phyloP scores from a whole-genome alignment of 37 sponge, comb jelly and placozoan species.

The Halichondria panicea region DNA sequence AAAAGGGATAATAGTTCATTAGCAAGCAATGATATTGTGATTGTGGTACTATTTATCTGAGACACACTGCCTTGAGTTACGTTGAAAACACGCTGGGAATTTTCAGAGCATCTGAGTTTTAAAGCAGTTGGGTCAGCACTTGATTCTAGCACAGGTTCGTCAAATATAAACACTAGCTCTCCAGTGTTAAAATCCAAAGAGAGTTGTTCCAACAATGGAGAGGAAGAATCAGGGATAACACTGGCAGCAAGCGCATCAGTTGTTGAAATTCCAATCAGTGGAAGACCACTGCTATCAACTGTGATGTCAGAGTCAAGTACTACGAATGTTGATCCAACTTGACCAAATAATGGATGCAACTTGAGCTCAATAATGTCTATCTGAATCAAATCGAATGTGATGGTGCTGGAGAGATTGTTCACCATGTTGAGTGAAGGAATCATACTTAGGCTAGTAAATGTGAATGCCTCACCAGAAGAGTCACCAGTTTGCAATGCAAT shows the following conservation, averaged over 20 bases:
- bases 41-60: neutral
- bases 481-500: constrained; percentile 56
- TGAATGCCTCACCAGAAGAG: constrained; percentile 16
- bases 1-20: constrained; percentile 16
- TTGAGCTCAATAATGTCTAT: constrained; percentile 63
- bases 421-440: constrained; percentile 8
- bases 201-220: constrained; percentile 42
- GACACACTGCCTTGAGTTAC: constrained; percentile 12
- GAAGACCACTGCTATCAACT: constrained; percentile 52
- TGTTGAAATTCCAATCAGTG: constrained; percentile 56
- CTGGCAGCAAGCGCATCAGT: constrained; percentile 51
- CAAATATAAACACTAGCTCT: constrained; percentile 55
- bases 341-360: constrained; percentile 32
- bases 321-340: constrained; percentile 59
- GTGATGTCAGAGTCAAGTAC: constrained; percentile 46
- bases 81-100: neutral
- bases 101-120: neutral
- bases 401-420: constrained; percentile 53
- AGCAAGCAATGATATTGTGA: neutral
- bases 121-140: constrained; percentile 15
- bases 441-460: constrained; percentile 22
- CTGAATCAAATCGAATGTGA: constrained; percentile 33
- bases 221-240: constrained; percentile 47
- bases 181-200: constrained; percentile 62
- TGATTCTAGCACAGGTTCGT: constrained; percentile 54